Evolutionary conservation across 2,113 vertebrate species (phyloP).

Genomic region (Pachyramphus minor): DNA sequence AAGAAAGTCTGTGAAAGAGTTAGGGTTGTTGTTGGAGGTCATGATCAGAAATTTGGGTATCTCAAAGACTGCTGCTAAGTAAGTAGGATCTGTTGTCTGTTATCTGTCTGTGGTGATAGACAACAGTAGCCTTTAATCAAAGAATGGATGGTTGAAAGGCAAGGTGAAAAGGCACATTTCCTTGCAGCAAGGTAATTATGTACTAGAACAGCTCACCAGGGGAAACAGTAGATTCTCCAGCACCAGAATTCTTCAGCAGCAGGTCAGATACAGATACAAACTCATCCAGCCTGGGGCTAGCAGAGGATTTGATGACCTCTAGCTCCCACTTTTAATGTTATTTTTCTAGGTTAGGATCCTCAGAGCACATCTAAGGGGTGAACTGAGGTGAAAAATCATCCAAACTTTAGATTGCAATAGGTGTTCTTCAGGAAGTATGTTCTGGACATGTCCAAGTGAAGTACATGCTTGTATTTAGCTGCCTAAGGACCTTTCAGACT

Average conservation of each 20-base stretch:
- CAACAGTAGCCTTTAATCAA: neutral
- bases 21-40: neutral
- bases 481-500: neutral
- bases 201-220: neutral
- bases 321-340: neutral
- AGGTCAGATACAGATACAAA: neutral
- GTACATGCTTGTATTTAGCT: neutral
- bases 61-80: neutral
- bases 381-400: neutral
- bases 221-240: neutral
- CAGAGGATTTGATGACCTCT: neutral
- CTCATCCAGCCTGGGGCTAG: neutral
- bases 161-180: neutral
- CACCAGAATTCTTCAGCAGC: neutral
- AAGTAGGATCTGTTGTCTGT: neutral
- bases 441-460: neutral
- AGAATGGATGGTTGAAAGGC: neutral
- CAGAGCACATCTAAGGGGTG: neutral
- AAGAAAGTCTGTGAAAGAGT: neutral
- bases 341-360: neutral
- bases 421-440: neutral
- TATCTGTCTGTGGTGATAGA: neutral
- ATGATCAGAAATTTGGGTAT: neutral
- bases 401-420: neutral
- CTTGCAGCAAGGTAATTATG: neutral